Evolutionary conservation across 2,797 vertebrate species (phyloP).

Genomic region (Falco naumanni): DNA sequence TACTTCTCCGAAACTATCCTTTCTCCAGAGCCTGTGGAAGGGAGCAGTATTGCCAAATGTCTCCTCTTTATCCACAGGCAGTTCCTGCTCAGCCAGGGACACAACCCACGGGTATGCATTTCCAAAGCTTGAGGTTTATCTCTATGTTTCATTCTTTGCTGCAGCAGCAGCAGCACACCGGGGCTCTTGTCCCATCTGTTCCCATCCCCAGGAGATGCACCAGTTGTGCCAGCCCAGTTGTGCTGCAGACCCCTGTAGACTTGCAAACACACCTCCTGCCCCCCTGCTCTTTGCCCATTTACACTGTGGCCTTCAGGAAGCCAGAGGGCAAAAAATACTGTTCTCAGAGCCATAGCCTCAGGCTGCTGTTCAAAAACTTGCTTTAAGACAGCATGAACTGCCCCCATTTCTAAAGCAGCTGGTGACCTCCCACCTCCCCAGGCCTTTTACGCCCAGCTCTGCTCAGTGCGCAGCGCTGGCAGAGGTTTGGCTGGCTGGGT

Average conservation of each 20-base stretch:
- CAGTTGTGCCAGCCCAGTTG: not conserved
- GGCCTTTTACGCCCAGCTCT: not conserved
- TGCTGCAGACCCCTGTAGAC: not conserved
- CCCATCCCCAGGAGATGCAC: not conserved
- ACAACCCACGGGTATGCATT: not conserved
- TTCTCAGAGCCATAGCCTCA: not conserved
- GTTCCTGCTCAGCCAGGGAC: not conserved
- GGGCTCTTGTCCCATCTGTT: not conserved
- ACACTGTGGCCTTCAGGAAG: not conserved
- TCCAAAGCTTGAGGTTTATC: not conserved
- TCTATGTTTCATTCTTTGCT: not conserved
- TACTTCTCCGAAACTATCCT: not conserved
- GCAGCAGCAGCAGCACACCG: not conserved
- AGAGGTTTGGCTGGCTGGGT: not conserved
- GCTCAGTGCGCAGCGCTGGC: not conserved
- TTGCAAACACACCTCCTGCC: not conserved
- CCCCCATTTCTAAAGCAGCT: not conserved
- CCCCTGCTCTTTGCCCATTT: not conserved
- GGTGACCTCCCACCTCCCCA: not conserved
- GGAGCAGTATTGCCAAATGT: not conserved
- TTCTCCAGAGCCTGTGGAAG: not conserved
- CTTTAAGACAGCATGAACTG: not conserved
- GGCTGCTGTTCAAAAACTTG: not conserved
- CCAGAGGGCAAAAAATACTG: not conserved
- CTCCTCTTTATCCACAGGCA: not conserved